Percentiles rank a stretch among this genome's conserved stretches.
phyloP scores from a whole-genome alignment of 2,797 vertebrate genomes.

The Pseudomugil gertrudae region DNA sequence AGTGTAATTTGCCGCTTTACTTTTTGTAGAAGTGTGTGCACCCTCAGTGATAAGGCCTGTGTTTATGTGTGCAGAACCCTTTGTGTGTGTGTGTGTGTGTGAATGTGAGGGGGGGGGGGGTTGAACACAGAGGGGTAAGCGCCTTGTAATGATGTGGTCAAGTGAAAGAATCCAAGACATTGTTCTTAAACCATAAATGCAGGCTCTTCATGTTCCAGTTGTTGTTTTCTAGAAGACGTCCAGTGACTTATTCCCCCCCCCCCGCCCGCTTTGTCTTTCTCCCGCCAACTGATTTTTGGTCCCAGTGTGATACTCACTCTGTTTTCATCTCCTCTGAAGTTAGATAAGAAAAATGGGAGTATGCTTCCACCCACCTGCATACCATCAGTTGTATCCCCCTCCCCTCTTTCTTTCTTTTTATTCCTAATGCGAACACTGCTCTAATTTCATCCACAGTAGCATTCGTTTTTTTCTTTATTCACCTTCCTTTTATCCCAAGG shows the following conservation, averaged over 20 bases:
- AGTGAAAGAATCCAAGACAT: slow-evolving; percentile 74
- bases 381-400: slow-evolving; percentile 49
- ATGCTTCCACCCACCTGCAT: slow-evolving; percentile 62
- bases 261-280: slow-evolving; percentile 14
- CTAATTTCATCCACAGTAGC: slow-evolving; percentile 21
- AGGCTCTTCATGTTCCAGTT: slow-evolving; percentile 66
- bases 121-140: slow-evolving; percentile 20
- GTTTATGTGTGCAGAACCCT: slow-evolving; percentile 19
- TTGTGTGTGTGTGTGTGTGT: slow-evolving; percentile 21
- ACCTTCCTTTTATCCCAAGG: slow-evolving; percentile 25
- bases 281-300: slow-evolving; percentile 54
- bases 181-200: slow-evolving; percentile 76
- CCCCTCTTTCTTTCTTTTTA: slow-evolving; percentile 3
- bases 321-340: slow-evolving; percentile 47
- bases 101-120: not conserved
- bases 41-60: slow-evolving; percentile 32
- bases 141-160: slow-evolving; percentile 66
- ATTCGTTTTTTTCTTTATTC: slow-evolving; percentile 42
- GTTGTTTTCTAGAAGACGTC: slow-evolving; percentile 32
- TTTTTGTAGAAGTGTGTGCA: slow-evolving; percentile 17
- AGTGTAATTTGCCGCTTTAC: slow-evolving; percentile 61
- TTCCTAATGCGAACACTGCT: too few relatives aligned
- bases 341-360: slow-evolving; percentile 59
- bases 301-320: slow-evolving; percentile 53
- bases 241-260: slow-evolving; percentile 4